phyloP scores from a whole-genome alignment of 2,113 vertebrate species.

The Heterocephalus glaber region DNA sequence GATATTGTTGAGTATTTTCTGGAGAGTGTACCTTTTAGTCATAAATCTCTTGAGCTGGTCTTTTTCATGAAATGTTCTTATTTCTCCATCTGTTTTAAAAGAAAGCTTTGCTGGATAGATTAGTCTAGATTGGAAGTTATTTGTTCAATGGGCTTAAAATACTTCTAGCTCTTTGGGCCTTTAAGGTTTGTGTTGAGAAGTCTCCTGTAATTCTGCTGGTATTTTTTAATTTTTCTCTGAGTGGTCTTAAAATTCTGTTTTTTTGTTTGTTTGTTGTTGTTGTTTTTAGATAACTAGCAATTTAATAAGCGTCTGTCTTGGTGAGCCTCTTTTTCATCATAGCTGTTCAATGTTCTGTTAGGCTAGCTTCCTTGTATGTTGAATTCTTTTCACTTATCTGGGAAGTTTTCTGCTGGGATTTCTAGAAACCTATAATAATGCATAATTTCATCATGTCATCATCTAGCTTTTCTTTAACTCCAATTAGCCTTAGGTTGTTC shows the following conservation, averaged over 20 bases:
- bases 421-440: neutral
- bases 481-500: neutral
- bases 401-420: neutral
- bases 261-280: neutral
- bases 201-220: neutral
- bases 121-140: neutral
- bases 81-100: neutral
- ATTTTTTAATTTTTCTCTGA: neutral
- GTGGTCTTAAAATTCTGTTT: neutral
- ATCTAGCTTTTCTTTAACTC: neutral
- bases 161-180: neutral
- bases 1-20: neutral
- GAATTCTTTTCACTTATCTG: neutral
- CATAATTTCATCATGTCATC: neutral
- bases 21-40: neutral
- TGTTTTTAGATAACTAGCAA: neutral
- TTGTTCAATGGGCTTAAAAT: neutral
- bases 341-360: neutral
- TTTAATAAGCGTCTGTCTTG: neutral
- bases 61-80: neutral
- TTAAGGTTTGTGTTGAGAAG: neutral
- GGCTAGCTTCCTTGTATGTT: neutral
- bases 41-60: neutral
- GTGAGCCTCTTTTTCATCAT: too few species aligned
- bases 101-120: neutral